These are phyloP conservation scores for Halcyon chelicuti DNA, from an alignment of 2,797 vertebrate species.

Conservation along the genomic window DNA sequence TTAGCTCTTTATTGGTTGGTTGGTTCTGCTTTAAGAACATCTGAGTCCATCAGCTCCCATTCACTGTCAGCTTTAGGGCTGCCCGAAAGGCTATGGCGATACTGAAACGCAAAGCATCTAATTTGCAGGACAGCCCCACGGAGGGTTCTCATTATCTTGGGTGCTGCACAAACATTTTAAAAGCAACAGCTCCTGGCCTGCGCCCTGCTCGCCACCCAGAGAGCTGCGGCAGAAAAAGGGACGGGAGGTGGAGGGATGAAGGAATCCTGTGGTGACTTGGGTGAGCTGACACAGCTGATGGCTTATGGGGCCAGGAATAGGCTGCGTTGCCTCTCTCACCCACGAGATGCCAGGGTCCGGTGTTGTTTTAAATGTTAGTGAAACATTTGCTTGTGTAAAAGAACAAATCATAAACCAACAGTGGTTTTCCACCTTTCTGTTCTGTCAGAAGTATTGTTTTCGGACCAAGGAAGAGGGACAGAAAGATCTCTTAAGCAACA, in stretches of 20 bases:
- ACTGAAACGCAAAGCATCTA: not conserved
- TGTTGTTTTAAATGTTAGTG: constrained; percentile 27
- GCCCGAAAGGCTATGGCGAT: not conserved
- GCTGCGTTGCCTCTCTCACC: not conserved
- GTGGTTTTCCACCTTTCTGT: constrained; percentile 18
- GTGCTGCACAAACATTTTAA: not conserved
- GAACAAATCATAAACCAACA: constrained; percentile 25
- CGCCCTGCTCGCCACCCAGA: not conserved
- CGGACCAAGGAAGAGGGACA: not conserved
- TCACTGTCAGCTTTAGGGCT: not conserved
- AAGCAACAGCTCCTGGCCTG: not conserved
- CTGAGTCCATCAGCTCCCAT: not conserved
- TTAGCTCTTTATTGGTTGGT: not conserved
- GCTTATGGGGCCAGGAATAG: not conserved
- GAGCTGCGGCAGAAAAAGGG: not conserved
- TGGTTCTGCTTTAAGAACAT: not conserved
- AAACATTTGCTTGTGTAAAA: constrained; percentile 42
- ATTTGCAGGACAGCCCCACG: not conserved
- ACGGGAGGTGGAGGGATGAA: not conserved
- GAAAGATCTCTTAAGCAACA: constrained; percentile 49
- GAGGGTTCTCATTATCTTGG: not conserved
- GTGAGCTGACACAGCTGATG: not conserved
- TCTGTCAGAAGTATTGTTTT: constrained; percentile 56
- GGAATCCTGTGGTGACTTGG: not conserved
- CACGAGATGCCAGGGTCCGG: not conserved